Evolutionary conservation across 1,140 invertebrate genomes (phyloP), one percentile per base, ranked within the genome.

Genomic region (Apis florea): DNA sequence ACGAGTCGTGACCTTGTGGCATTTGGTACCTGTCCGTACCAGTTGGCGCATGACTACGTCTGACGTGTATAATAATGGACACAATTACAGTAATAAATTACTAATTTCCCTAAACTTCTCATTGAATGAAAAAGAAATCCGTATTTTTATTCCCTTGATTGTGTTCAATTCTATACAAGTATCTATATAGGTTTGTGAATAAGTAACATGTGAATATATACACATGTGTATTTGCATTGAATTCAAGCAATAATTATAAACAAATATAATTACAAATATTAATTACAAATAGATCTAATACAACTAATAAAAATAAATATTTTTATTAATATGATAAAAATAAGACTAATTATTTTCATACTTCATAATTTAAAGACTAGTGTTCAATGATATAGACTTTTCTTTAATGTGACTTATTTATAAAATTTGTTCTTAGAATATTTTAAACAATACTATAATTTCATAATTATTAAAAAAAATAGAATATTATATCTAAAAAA

Each of bases 11-110:
- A 93, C 92, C 92, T 93, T 93, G 92, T 93, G 92, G 92, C 92
- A 92, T 93, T 93, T 92, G 91, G 92, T 93, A 93, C 92, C 92
- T 93, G 92, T 89, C 87, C 87, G 92, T 93, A 91, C 92, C 92
- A 92, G 91, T 72, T 91, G 78, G 87, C 88, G 85, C 86, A 90
- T 88, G 85, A 87, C 73, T 85, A 84, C 80, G 85, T 64, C 53
- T 81, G 72, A 40, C 54, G 63, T 26, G 54, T 81, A 77, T 54
- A 70, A 64, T 51, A 63, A 79, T 81, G 54, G 71, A 1, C 63
- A 68, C 64, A 47, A 75, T 75, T 68, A 59, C 61, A 67, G 11
- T 24, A 19, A 24, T 49, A 6, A 26, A 58, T 63, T 53, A 54
- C 8, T 19, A 56, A 64, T 54, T 31, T 47, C 11, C 13, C 13